Evolutionary conservation across 2,113 vertebrate genomes (phyloP).

Genomic region (Muscicapa adusta): DNA sequence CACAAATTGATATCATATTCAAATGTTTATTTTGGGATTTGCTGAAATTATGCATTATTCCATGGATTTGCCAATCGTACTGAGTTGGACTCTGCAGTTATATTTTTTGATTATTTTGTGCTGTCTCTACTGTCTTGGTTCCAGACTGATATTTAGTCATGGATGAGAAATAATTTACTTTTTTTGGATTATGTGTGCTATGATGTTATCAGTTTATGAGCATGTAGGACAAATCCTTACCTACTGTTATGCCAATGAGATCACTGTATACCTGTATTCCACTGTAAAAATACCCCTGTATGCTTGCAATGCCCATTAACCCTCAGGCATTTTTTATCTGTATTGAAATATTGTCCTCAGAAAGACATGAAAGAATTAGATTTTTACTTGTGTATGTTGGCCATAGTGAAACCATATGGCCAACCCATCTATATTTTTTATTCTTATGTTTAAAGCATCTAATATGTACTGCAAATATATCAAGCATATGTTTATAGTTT

Average conservation of each 20-base stretch:
- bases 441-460: not conserved
- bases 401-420: not conserved
- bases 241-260: not conserved
- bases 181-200: not conserved
- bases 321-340: not conserved
- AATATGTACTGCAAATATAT: not conserved
- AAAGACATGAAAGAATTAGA: not conserved
- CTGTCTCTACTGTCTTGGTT: not conserved
- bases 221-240: not conserved
- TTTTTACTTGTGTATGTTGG: not conserved
- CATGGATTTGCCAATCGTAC: not conserved
- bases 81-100: not conserved
- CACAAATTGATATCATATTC: slow-evolving; percentile 25
- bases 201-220: not conserved
- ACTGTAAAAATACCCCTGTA: not conserved
- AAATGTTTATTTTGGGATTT: slow-evolving; percentile 56
- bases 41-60: slow-evolving; percentile 25
- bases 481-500: not conserved
- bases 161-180: not conserved
- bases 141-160: not conserved
- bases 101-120: slow-evolving; percentile 29
- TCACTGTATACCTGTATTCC: not conserved
- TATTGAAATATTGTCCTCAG: not conserved
- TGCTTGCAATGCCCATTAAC: not conserved
- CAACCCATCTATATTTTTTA: not conserved